These are phyloP conservation scores for Montifringilla adamsi DNA, from an alignment of 2,113 vertebrate species.

Conservation along the genomic window DNA sequence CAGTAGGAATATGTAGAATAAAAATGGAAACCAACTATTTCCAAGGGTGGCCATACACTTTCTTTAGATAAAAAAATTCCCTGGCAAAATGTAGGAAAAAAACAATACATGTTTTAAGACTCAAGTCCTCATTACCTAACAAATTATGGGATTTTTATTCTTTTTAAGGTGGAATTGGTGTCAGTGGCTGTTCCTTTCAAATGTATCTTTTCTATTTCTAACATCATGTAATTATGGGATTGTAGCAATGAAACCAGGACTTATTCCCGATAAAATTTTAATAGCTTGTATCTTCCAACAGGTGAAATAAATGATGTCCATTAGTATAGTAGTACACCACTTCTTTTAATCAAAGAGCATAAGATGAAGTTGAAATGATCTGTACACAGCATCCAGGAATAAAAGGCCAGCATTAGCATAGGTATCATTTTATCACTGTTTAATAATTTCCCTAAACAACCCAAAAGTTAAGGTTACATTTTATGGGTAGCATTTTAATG, in stretches of 20 bases:
- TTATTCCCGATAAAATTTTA: not conserved
- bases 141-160: not conserved
- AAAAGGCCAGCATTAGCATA: not conserved
- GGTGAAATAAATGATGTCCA: not conserved
- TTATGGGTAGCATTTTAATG: not conserved
- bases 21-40: not conserved
- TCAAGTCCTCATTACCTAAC: not conserved
- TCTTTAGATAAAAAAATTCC: not conserved
- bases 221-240: not conserved
- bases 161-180: not conserved
- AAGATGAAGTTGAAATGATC: not conserved
- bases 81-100: not conserved
- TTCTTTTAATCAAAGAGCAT: not conserved
- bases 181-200: accelerated
- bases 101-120: not conserved
- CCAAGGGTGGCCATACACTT: not conserved
- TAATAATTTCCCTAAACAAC: not conserved
- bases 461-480: not conserved
- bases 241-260: not conserved
- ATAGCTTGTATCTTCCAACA: not conserved
- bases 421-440: not conserved
- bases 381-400: not conserved
- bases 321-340: not conserved
- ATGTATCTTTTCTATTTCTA: not conserved
- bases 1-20: not conserved